A percentile compares a stretch with the other conserved stretches of the same genome.
Evolutionary conservation across 23 tunicate genomes (phyloP).

Genomic region (Trididemnum miniatum): DNA sequence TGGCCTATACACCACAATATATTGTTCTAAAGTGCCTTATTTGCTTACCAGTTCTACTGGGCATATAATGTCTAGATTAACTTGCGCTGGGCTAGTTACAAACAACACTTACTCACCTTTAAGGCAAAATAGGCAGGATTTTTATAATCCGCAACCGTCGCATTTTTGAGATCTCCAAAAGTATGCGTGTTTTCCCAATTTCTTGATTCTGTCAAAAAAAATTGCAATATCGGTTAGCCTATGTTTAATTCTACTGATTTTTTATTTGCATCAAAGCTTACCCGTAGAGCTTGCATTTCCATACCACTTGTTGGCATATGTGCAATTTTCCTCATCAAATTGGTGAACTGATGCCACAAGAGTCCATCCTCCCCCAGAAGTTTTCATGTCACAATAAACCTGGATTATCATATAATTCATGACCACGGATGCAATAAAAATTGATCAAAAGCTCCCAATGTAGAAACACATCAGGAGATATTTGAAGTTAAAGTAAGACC

Average conservation of each 20-base stretch:
- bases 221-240: too few relatives aligned
- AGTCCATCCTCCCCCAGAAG: not conserved
- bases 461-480: too few relatives aligned
- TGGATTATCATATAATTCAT: too few relatives aligned
- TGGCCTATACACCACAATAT: too few relatives aligned
- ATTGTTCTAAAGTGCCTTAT: too few relatives aligned
- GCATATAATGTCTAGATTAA: too few relatives aligned
- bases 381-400: not conserved
- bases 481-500: too few relatives aligned
- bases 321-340: not conserved
- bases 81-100: too few relatives aligned
- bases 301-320: not conserved
- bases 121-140: not conserved
- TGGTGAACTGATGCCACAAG: not conserved
- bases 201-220: not conserved
- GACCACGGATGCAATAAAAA: too few relatives aligned
- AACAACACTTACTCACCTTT: not conserved
- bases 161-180: not conserved
- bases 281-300: not conserved
- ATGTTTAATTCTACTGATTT: too few relatives aligned
- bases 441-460: too few relatives aligned
- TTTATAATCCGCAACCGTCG: not conserved
- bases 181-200: not conserved
- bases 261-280: not conserved
- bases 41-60: too few relatives aligned